phyloP scores from a whole-genome alignment of 2,113 vertebrate species.

The Fulmarus glacialis region DNA sequence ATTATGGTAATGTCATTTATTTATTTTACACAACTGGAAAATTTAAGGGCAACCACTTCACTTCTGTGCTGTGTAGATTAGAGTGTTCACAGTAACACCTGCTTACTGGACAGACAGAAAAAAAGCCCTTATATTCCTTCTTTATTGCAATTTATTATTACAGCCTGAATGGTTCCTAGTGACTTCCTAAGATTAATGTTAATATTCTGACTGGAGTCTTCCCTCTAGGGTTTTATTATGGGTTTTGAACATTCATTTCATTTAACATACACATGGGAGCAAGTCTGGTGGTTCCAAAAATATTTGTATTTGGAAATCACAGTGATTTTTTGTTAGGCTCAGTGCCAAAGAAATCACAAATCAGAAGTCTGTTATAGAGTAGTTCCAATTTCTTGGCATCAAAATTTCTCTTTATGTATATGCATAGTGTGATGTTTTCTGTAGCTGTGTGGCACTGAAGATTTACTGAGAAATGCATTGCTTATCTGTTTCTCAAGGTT shows the following conservation, averaged over 20 bases:
- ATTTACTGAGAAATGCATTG: neutral
- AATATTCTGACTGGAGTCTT: constrained; percentile 56
- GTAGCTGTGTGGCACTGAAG: neutral
- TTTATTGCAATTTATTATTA: constrained; percentile 52
- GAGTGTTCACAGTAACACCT: constrained; percentile 45
- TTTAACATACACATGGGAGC: constrained; percentile 48
- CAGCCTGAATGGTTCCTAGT: constrained; percentile 45
- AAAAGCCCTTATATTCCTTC: constrained; percentile 11
- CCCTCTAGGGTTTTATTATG: constrained; percentile 45
- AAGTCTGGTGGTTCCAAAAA: constrained; percentile 66
- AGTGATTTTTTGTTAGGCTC: constrained; percentile 67
- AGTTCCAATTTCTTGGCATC: constrained; percentile 42
- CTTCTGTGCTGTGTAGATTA: neutral
- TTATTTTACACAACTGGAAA: constrained; percentile 37
- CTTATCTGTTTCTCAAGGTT: constrained; percentile 14
- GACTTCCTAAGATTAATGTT: constrained; percentile 68
- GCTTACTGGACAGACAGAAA: constrained; percentile 34
- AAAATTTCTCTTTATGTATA: neutral
- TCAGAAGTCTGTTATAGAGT: constrained; percentile 34
- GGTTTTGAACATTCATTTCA: constrained; percentile 58
- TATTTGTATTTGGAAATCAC: constrained; percentile 70
- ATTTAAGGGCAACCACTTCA: constrained; percentile 26
- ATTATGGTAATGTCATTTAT: constrained; percentile 31
- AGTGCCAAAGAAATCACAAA: constrained; percentile 67
- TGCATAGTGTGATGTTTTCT: neutral